phyloP scores from a whole-genome alignment of 37 sponge, comb jelly and placozoan genomes.

The Petrosia ficiformis region DNA sequence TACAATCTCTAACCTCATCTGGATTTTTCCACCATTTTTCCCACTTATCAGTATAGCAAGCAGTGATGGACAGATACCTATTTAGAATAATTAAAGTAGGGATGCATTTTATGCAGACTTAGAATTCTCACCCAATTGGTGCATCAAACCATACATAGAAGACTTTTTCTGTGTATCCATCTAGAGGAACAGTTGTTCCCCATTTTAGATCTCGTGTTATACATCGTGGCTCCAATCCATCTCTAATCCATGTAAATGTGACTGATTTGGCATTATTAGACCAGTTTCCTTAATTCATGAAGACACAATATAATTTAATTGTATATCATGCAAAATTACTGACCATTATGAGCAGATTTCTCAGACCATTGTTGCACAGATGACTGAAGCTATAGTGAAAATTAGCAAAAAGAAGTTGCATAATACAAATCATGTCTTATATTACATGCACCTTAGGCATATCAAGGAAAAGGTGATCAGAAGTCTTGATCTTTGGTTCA shows the following conservation, averaged over 20 bases:
- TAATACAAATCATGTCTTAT: neutral
- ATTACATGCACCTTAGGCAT: constrained; percentile 27
- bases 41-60: constrained; percentile 79
- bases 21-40: constrained; percentile 94
- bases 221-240: constrained; percentile 73
- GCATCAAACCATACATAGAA: constrained; percentile 96
- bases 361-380: constrained; percentile 28
- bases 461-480: constrained; percentile 78
- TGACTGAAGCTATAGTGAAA: constrained; percentile 28
- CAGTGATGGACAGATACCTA: constrained; percentile 76
- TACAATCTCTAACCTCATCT: constrained; percentile 31
- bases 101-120: neutral
- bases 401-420: too few species aligned
- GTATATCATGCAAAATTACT: neutral
- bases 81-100: neutral
- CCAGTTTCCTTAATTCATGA: constrained; percentile 41
- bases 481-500: constrained; percentile 49
- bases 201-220: constrained; percentile 87
- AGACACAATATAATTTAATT: neutral
- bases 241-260: constrained; percentile 78
- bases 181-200: constrained; percentile 88
- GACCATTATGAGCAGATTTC: constrained; percentile 20
- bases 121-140: constrained; percentile 62
- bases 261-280: constrained; percentile 51
- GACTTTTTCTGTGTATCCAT: constrained; percentile 82